Percentiles rank a stretch among this genome's conserved stretches.
These are phyloP conservation scores for Haliclona indistincta DNA, from an alignment of 37 sponge, comb jelly and placozoan species.

Conservation along the genomic window DNA sequence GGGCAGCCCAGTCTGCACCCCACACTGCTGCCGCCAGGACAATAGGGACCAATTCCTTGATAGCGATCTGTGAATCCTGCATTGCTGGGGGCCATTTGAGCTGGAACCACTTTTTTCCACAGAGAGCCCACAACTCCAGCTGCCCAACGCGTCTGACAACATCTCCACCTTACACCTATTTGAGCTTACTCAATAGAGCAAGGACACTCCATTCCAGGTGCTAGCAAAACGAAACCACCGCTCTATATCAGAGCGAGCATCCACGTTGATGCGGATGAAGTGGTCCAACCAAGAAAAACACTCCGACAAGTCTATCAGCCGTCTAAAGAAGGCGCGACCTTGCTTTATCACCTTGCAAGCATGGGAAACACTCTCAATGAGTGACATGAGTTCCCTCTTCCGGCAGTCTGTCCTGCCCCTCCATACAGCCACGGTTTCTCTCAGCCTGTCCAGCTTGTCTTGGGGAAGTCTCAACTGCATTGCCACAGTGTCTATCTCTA, in stretches of 20 bases:
- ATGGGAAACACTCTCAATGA: constrained; percentile 18
- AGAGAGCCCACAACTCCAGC: constrained; percentile 49
- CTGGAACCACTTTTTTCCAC: constrained; percentile 29
- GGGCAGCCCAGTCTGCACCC: constrained; percentile 45
- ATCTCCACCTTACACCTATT: neutral
- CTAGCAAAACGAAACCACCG: constrained; percentile 9
- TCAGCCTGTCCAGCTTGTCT: constrained; percentile 23
- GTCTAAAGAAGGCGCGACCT: constrained; percentile 31
- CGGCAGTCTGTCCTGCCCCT: constrained; percentile 12
- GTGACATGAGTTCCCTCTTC: constrained; percentile 26
- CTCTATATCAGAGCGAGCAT: constrained; percentile 22
- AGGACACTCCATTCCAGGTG: constrained; percentile 16
- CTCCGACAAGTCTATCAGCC: constrained; percentile 30
- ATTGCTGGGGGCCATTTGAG: constrained; percentile 14
- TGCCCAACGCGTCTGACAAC: constrained; percentile 36
- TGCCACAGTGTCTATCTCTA: constrained; percentile 3
- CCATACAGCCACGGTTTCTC: neutral
- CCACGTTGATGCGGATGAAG: constrained; percentile 9
- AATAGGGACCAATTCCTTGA: constrained; percentile 55
- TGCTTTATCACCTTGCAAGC: constrained; percentile 16
- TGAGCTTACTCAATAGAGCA: neutral
- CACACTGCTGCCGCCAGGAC: constrained; percentile 48
- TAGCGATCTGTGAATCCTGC: constrained; percentile 40
- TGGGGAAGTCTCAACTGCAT: constrained; percentile 22
- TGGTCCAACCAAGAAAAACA: neutral